Percentiles rank a stretch among this genome's conserved stretches.
These are phyloP conservation scores for Propithecus perrieri DNA, from an alignment of 2,797 vertebrate genomes.

Conservation along the genomic window DNA sequence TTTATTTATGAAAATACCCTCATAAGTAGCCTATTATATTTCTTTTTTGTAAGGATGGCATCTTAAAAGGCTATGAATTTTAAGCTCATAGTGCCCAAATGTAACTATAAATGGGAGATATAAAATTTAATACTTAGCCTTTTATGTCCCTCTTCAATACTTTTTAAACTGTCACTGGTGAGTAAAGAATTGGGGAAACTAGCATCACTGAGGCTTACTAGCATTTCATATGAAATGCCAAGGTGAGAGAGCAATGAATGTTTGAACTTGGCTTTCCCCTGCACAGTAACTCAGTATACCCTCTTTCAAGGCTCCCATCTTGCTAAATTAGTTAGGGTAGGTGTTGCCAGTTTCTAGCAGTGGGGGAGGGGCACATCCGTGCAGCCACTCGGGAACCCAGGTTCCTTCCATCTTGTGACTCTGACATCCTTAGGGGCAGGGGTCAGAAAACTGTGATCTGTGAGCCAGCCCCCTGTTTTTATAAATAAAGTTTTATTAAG, in stretches of 20 bases:
- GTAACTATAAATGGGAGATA: conserved; percentile 14
- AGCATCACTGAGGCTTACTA: neutral
- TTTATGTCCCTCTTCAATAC: neutral
- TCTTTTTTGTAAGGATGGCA: neutral
- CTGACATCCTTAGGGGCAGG: neutral
- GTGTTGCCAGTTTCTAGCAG: neutral
- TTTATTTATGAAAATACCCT: neutral
- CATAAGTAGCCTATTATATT: neutral
- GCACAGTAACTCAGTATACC: neutral
- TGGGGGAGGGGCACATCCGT: neutral
- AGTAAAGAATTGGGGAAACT: neutral
- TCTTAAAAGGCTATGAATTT: conserved; percentile 11
- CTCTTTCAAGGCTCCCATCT: neutral
- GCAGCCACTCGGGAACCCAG: neutral
- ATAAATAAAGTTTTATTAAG: neutral
- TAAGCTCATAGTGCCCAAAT: neutral
- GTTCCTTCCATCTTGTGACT: neutral
- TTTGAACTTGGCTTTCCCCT: neutral
- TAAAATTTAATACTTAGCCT: neutral
- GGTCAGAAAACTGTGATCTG: neutral
- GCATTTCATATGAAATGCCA: neutral
- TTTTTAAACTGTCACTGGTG: neutral
- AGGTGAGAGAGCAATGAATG: neutral
- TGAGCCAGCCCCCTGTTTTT: neutral
- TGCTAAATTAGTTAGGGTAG: neutral